Percentiles rank a stretch among this genome's conserved stretches.
Conservation (phyloP, 2,113 vertebrate genomes). For the Nothobranchius kuhntae region DNA sequence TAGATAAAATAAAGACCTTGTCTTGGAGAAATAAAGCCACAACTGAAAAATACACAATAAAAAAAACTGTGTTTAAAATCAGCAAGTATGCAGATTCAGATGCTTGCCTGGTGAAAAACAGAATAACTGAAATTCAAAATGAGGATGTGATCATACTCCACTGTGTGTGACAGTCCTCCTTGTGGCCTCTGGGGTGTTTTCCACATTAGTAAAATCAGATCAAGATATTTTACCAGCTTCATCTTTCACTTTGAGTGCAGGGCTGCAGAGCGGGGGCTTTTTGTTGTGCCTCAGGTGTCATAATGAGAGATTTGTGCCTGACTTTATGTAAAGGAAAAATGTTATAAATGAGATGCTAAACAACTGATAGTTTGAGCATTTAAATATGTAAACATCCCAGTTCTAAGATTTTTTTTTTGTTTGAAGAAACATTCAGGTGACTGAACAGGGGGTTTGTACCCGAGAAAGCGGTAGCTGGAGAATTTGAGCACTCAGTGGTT, state of each 20-base stretch:
- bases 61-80: background rate
- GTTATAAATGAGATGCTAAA: slow-evolving; percentile 28
- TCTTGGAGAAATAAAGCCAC: background rate
- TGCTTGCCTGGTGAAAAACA: background rate
- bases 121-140: background rate
- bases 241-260: slow-evolving; percentile 15
- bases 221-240: slow-evolving; percentile 1
- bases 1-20: background rate
- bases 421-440: slow-evolving; percentile 2
- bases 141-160: slow-evolving; percentile 13
- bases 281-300: slow-evolving; percentile 33
- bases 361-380: slow-evolving; percentile 13
- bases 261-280: slow-evolving; percentile 10
- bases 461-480: slow-evolving; percentile 11
- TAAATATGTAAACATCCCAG: slow-evolving; percentile 10
- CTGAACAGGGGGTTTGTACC: slow-evolving; percentile 6
- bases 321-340: slow-evolving; percentile 38
- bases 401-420: background rate
- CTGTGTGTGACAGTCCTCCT: slow-evolving; percentile 1
- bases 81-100: background rate
- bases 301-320: slow-evolving; percentile 40
- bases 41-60: background rate
- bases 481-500: slow-evolving; percentile 15
- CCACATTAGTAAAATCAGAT: slow-evolving; percentile 7
- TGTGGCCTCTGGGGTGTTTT: background rate